Evolutionary conservation across 2,888 invertebrate species (phyloP).

Genomic region (Drosophila glabriapex): DNA sequence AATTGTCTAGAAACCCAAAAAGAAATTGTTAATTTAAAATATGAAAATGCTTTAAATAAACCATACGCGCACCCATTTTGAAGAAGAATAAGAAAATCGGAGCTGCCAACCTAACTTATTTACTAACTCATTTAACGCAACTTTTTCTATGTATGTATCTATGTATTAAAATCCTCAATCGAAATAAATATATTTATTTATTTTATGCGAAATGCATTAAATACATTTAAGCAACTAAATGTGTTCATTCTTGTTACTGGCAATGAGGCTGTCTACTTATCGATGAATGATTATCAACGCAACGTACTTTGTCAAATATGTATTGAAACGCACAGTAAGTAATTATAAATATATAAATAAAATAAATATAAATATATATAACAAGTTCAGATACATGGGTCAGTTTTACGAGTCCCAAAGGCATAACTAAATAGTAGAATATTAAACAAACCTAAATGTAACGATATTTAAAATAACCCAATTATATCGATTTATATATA

Average conservation of each 20-base stretch:
- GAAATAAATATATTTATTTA: background rate
- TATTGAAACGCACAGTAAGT: background rate
- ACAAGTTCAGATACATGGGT: background rate
- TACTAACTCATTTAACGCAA: background rate
- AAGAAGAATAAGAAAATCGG: background rate
- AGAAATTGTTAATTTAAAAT: background rate
- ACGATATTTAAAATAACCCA: background rate
- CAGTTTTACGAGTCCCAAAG: background rate
- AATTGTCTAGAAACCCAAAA: conserved; percentile 55
- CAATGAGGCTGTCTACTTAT: background rate
- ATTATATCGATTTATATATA: background rate
- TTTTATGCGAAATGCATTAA: background rate
- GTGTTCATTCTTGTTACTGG: background rate
- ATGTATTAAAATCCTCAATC: background rate
- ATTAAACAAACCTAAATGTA: conserved; percentile 3
- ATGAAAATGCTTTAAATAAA: background rate
- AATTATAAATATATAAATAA: background rate
- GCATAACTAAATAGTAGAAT: background rate
- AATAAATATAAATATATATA: background rate
- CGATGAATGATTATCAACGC: background rate
- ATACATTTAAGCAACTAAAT: background rate
- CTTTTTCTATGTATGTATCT: background rate
- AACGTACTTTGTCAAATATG: too few relatives aligned
- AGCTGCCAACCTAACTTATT: conserved; percentile 17
- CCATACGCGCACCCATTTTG: conserved; percentile 54